Conservation (phyloP, 2,888 invertebrate species). For the Iselma pallidipennis region DNA sequence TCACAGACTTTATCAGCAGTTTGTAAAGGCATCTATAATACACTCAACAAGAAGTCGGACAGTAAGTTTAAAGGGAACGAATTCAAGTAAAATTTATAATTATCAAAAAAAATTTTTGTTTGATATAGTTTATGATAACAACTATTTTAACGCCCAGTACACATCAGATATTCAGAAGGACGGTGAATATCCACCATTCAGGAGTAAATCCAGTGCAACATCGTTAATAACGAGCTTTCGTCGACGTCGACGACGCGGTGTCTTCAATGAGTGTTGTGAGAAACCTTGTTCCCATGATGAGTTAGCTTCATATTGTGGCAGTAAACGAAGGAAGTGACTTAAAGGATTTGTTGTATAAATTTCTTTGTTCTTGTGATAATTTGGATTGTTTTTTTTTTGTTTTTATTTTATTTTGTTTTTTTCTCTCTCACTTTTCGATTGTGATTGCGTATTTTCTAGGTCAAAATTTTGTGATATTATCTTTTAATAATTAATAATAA, state of each 20-base stretch:
- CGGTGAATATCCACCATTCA: conserved; percentile 37
- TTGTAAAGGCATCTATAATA: conserved; percentile 44
- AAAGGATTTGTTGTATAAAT: too few species aligned
- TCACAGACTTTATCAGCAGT: conserved; percentile 37
- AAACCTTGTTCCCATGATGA: conserved; percentile 47
- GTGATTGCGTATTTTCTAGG: conserved; percentile 1
- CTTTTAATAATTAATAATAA: not conserved
- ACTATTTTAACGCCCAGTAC: conserved; percentile 42
- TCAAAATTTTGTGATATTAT: conserved; percentile 8
- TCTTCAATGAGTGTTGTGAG: conserved; percentile 50
- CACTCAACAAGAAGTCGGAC: conserved; percentile 33
- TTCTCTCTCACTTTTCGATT: too few species aligned
- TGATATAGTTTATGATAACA: conserved; percentile 10
- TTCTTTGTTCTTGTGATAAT: not conserved
- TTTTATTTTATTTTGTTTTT: too few species aligned
- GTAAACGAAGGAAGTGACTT: conserved; percentile 6
- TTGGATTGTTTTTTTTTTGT: too few species aligned
- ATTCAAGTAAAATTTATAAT: too few species aligned
- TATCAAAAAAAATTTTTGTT: too few species aligned
- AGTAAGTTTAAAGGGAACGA: too few species aligned
- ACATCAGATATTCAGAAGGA: conserved; percentile 34
- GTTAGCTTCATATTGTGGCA: conserved; percentile 44
- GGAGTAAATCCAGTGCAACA: conserved; percentile 35
- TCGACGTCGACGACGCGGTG: conserved; percentile 42
- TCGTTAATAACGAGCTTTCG: conserved; percentile 36